Evolutionary conservation across 2,888 invertebrate genomes (phyloP).

Genomic region (Dynastes hyllus): DNA sequence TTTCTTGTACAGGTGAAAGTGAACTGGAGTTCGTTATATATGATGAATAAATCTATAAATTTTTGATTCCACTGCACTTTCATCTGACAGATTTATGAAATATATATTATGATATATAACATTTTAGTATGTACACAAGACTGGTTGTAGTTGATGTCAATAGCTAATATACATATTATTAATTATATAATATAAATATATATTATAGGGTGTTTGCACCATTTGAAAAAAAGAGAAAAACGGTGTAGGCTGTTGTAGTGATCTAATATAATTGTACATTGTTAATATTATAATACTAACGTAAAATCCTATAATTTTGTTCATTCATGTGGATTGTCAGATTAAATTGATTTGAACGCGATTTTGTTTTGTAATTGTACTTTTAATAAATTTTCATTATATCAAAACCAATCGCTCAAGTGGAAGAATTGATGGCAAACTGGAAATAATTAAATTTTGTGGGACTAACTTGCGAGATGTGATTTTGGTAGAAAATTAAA

Average conservation of each 20-base stretch:
- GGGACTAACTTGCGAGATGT: no score
- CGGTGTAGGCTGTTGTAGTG: constrained; percentile 68
- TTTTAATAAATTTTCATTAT: constrained; percentile 49
- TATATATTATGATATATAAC: constrained; percentile 53
- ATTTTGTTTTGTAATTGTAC: constrained; percentile 45
- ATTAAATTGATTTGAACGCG: constrained; percentile 40
- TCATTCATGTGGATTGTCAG: constrained; percentile 63
- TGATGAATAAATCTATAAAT: background rate
- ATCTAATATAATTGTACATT: constrained; percentile 62
- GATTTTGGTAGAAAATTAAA: background rate
- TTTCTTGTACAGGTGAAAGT: constrained; percentile 45
- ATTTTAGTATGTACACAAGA: constrained; percentile 69
- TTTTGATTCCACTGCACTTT: constrained; percentile 15
- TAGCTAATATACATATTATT: constrained; percentile 64
- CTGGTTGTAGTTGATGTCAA: constrained; percentile 71
- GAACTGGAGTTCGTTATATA: background rate
- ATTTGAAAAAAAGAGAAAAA: constrained; percentile 61
- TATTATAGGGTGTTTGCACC: constrained; percentile 63
- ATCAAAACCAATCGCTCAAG: constrained; percentile 8
- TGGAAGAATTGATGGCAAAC: constrained; percentile 13
- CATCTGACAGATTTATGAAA: constrained; percentile 40
- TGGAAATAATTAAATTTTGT: background rate
- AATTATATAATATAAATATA: constrained; percentile 52
- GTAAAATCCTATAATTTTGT: constrained; percentile 65
- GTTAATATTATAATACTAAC: constrained; percentile 62